Conservation (phyloP, 2,888 invertebrate species). For the Hirtodrosophila trivittata region DNA sequence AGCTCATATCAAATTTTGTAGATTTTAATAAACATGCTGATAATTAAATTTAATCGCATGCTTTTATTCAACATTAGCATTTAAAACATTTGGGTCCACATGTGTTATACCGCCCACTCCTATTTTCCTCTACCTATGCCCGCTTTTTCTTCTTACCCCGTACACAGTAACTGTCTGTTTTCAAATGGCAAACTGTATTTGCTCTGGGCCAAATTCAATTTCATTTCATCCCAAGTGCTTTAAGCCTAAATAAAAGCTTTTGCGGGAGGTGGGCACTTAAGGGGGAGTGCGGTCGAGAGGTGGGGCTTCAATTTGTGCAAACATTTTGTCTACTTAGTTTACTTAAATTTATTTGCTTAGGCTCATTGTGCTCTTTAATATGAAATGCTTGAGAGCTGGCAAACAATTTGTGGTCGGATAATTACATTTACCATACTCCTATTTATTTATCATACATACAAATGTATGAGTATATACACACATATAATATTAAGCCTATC, state of each 20-base stretch:
- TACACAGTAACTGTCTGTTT: neutral
- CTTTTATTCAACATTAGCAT: slow-evolving; percentile 71
- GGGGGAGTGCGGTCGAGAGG: neutral
- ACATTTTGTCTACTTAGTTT: slow-evolving; percentile 50
- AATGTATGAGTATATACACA: slow-evolving; percentile 4
- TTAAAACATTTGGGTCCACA: slow-evolving; percentile 27
- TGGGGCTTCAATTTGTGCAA: slow-evolving; percentile 44
- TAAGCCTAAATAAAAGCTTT: slow-evolving; percentile 25
- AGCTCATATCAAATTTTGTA: slow-evolving; percentile 62
- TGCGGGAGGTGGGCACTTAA: neutral
- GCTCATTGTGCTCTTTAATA: slow-evolving; percentile 31
- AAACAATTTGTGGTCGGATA: slow-evolving; percentile 53
- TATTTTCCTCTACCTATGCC: neutral
- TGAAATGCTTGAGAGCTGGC: slow-evolving; percentile 34
- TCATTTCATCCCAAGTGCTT: slow-evolving; percentile 44
- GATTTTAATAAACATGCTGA: slow-evolving; percentile 75
- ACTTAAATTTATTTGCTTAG: slow-evolving; percentile 51
- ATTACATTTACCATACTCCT: slow-evolving; percentile 15
- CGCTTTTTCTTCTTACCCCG: neutral
- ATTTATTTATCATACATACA: too few species aligned
- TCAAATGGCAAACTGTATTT: slow-evolving; percentile 58
- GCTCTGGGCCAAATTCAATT: slow-evolving; percentile 69
- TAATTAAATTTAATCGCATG: slow-evolving; percentile 76
- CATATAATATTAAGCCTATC: slow-evolving; percentile 1
- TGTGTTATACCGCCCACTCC: slow-evolving; percentile 7